Evolutionary conservation across 1,140 invertebrate genomes (phyloP), one percentile per base, ranked within the genome.

Genomic region (Aradophagus sp.): DNA sequence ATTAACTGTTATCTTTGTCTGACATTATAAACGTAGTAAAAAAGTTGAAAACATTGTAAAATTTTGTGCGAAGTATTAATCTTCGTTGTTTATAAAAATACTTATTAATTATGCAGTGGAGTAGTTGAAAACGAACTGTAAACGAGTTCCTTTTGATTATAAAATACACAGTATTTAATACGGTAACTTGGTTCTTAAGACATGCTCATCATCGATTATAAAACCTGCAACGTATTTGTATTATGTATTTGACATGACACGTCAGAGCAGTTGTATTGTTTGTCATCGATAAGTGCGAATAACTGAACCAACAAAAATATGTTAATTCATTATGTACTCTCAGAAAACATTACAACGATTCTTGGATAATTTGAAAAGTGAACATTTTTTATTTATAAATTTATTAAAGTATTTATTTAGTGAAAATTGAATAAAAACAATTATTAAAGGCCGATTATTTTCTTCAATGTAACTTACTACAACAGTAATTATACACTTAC

Each of bases 41-140:
- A 56, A 65, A 55, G 58, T 62, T 62, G 2, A 62, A 62, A 63
- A 63, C 52, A 66, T 66, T 66, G 52, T 66, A 50, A 50, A 66
- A 66, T 56, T 66, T 56, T 66, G 44, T 66, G 52, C 62, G 56
- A 41, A 39, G 13, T 48, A 5, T 55, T 55, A 47, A 27, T 20
- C 32, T 65, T 63, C 59, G 50, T 65, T 65, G 50, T 65, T 47
- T 65, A 55, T 47, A 65, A 65, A 65, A 65, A 65, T 55, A 47
- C 34, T 53, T 55, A 53, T 63, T 16, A 38, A 5, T 45, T 63
- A 55, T 53, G 12, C 7, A 41, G 35, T 55, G 13, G 31, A 1
- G 11, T 16, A 41, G 29, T 36, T 65, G 31, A 42, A 65, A 62
- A 62, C 29, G 39, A 62, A 52, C 39, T 52, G 26, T 42, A 38